Percentiles rank a stretch among this genome's conserved stretches.
Evolutionary conservation across 2,113 vertebrate species (phyloP).

Genomic region (Urocynchramus pylzowi): DNA sequence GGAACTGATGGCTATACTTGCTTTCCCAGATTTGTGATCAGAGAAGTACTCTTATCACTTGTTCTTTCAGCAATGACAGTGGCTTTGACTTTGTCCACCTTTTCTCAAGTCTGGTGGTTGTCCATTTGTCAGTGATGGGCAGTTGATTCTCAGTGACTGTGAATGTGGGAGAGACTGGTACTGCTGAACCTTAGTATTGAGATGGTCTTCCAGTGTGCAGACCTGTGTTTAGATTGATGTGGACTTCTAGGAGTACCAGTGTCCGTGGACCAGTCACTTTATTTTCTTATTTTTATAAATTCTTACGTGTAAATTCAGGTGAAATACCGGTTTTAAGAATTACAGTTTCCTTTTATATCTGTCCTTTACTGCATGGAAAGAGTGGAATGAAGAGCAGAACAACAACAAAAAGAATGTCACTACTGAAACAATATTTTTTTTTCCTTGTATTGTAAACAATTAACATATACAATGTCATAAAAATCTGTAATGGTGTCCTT

Average conservation of each 20-base stretch:
- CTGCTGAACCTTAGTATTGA: background rate
- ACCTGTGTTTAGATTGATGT: background rate
- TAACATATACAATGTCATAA: background rate
- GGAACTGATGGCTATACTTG: background rate
- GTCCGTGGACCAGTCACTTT: background rate
- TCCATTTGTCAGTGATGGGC: background rate
- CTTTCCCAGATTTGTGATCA: background rate
- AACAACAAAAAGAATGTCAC: background rate
- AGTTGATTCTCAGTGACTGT: background rate
- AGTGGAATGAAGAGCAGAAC: background rate
- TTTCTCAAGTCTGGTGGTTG: background rate
- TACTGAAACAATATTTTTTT: background rate
- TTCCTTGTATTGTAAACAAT: background rate
- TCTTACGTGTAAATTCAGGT: background rate
- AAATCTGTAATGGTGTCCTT: background rate
- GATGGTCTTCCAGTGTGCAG: background rate
- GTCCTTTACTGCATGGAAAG: background rate
- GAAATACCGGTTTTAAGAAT: background rate
- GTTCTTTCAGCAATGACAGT: background rate
- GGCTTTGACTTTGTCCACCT: background rate
- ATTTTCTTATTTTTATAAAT: background rate
- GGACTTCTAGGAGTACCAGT: background rate
- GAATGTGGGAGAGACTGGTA: background rate
- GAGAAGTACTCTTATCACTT: background rate
- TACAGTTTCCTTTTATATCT: background rate